Evolutionary conservation across 2,797 vertebrate genomes (phyloP).

Genomic region (Myotis planiceps): DNA sequence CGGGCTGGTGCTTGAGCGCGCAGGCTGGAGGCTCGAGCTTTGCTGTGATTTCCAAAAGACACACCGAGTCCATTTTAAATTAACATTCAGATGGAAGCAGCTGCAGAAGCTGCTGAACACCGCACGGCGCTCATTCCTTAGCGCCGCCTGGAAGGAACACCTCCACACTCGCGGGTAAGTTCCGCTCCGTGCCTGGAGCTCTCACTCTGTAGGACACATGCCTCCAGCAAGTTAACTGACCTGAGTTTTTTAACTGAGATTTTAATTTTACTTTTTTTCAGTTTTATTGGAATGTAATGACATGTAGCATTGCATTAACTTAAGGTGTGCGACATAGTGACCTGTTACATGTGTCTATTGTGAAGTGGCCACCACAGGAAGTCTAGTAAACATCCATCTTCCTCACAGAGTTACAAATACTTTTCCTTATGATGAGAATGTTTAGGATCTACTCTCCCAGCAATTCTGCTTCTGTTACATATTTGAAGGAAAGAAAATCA

Average conservation of each 20-base stretch:
- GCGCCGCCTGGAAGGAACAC: not conserved
- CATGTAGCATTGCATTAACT: not conserved
- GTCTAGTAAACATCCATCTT: not conserved
- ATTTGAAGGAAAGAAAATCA: not conserved
- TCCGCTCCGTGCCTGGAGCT: not conserved
- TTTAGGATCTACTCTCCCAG: not conserved
- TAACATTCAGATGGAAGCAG: not conserved
- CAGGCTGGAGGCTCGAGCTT: not conserved
- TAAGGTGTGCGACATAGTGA: not conserved
- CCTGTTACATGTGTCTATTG: accelerated
- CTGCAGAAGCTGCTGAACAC: not conserved
- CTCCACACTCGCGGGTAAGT: accelerated
- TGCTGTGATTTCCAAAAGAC: not conserved
- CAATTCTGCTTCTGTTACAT: not conserved
- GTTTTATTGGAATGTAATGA: not conserved
- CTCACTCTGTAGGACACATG: not conserved
- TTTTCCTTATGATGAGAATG: not conserved
- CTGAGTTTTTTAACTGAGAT: not conserved
- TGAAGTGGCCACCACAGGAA: not conserved
- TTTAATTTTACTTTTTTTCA: not conserved
- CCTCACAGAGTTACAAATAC: not conserved
- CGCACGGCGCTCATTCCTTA: accelerated
- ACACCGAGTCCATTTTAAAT: not conserved
- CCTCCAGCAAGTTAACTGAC: not conserved
- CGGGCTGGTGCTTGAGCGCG: accelerated